Base-by-base conservation (phyloP, 2,888 invertebrate genomes). In the Ormia ochracea region DNA sequence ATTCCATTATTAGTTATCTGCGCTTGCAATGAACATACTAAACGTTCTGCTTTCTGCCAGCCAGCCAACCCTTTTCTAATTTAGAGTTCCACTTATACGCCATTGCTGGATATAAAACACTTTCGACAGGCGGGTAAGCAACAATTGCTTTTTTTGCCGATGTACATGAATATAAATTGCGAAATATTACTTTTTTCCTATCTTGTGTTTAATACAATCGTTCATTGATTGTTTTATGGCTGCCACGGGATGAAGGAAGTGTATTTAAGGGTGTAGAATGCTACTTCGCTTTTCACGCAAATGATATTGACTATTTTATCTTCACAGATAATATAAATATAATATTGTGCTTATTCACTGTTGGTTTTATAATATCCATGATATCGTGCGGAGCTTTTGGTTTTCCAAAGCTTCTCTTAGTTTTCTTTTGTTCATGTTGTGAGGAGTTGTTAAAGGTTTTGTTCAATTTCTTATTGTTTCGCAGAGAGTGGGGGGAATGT, bases 231-330 rank as follows among this genome's bases (percentile, higher is more conserved):
- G 43, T 63, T 73, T 63, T 52, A 54, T 69, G 48, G 58, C 69
- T 58, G 69, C 69, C 69, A 38, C 12, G 50, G 14, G 9, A 70
- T 70, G 38, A 70, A 50, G 14, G 41, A 28, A 48, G 38, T 9
- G 36, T 14, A 17, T 38, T 31, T 54, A 9, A 6, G 56, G 73
- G 36, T 36, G 54, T 17, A 38, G 36, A 41, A 54, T 63, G n/a
- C 3, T 36, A 10, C 26, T 7, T 48, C 17, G 23, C 52, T 6
- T 66, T 33, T 38, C 76, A 69, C 69, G 63, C 63, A 61, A 77
- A 63, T 50, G 69, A 56, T 56, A 76, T 69, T 77, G 56, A 63
- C 73, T 73, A 68, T 78, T 73, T 72, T 36, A 14, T 56, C n/a
- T 14, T 56, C 43, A 54, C 17, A 26, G 12, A 50, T 19, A 33